Conservation (phyloP, 2,888 invertebrate species). For the Leucophenga montana region DNA sequence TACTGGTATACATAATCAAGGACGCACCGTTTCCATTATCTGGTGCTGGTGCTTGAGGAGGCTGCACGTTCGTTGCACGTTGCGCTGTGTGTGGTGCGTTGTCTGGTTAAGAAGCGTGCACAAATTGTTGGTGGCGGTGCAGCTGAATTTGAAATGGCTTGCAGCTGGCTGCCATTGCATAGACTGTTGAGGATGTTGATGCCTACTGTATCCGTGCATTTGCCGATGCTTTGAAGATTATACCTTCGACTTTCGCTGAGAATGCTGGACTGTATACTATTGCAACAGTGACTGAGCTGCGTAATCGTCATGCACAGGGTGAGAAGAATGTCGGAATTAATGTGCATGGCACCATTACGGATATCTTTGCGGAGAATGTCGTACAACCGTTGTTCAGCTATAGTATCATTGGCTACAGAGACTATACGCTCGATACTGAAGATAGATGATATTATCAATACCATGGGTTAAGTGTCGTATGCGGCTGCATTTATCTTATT, state of each 20-base stretch:
- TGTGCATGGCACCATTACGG: conserved; percentile 95
- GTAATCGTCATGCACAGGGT: conserved; percentile 92
- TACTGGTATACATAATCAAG: conserved; percentile 89
- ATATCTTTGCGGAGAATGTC: conserved; percentile 97
- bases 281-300: conserved; percentile 95
- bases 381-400: conserved; percentile 95
- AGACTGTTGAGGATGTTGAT: conserved; percentile 90
- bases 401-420: conserved; percentile 96
- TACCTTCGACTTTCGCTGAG: conserved; percentile 92
- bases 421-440: conserved; percentile 98
- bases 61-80: conserved; percentile 94
- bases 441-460: conserved; percentile 92
- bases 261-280: conserved; percentile 92
- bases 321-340: conserved; percentile 94
- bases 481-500: conserved; percentile 18
- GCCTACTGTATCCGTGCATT: conserved; percentile 96
- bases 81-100: conserved; percentile 92
- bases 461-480: conserved; percentile 71
- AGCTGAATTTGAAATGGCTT: conserved; percentile 96
- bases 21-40: conserved; percentile 92
- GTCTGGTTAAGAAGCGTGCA: conserved; percentile 94
- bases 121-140: conserved; percentile 97
- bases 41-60: conserved; percentile 91
- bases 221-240: conserved; percentile 95
- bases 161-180: conserved; percentile 85